Conservation (phyloP, 2,113 vertebrate species). For the Phaethon lepturus region DNA sequence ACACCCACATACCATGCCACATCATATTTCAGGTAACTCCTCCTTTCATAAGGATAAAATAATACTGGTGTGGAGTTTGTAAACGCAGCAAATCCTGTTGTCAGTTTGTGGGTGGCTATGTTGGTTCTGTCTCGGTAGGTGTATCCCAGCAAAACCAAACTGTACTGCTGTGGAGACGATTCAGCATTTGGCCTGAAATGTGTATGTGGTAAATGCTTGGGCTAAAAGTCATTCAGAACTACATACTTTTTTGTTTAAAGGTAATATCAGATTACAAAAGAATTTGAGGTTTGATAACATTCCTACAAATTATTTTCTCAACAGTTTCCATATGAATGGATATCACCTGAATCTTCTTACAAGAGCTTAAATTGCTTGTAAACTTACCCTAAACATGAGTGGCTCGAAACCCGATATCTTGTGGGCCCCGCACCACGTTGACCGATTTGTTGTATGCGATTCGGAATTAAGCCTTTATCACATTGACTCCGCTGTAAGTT, state of each 20-base stretch:
- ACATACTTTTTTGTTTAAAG: background rate
- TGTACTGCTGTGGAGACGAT: background rate
- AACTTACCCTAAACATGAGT: constrained; percentile 82
- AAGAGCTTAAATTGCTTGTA: background rate
- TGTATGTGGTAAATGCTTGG: accelerated
- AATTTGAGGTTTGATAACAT: background rate
- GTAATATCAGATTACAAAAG: background rate
- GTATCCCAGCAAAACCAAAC: background rate
- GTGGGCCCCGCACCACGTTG: constrained; percentile 96
- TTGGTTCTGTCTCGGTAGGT: background rate
- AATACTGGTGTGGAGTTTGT: background rate
- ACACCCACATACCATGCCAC: background rate
- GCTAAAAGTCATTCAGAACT: background rate
- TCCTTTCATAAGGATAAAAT: background rate
- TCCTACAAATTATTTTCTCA: constrained; percentile 25
- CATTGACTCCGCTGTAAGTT: constrained; percentile 86
- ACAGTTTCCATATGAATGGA: constrained; percentile 70
- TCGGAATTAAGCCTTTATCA: constrained; percentile 95
- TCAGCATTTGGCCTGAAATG: background rate
- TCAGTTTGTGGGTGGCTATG: background rate
- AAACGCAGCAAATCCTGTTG: background rate
- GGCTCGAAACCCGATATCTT: constrained; percentile 96
- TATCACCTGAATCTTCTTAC: constrained; percentile 34
- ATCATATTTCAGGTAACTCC: background rate
- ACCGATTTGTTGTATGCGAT: constrained; percentile 96